Conservation (phyloP, 2,113 vertebrate genomes). For the Pholis gunnellus region DNA sequence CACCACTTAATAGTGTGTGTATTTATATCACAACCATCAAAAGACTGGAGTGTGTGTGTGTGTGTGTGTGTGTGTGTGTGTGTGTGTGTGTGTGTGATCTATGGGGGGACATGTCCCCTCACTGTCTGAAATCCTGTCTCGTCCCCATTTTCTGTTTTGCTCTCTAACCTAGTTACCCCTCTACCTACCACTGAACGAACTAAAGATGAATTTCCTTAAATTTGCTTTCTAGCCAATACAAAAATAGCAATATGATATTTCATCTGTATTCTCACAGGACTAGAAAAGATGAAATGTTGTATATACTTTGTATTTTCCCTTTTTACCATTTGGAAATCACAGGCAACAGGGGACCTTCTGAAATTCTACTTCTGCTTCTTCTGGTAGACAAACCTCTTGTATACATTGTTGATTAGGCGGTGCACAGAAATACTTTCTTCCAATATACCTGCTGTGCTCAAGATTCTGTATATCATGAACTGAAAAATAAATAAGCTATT, state of each 20-base stretch:
- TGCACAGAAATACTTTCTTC: background rate
- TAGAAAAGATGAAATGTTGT: background rate
- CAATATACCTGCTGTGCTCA: constrained; percentile 16
- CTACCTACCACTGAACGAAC: background rate
- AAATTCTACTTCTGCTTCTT: constrained; percentile 1
- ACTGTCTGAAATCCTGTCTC: constrained; percentile 39
- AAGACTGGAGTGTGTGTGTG: constrained; percentile 49
- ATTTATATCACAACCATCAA: constrained; percentile 77
- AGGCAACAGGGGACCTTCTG: constrained; percentile 6
- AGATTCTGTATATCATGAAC: constrained; percentile 14
- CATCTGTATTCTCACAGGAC: constrained; percentile 22
- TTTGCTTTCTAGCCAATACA: background rate
- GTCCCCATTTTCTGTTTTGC: constrained; percentile 13
- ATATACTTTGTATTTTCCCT: constrained; percentile 2
- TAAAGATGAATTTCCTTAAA: background rate
- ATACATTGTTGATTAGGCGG: constrained; percentile 19
- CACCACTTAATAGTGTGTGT: constrained; percentile 61
- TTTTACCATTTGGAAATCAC: constrained; percentile 19
- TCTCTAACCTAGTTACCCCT: background rate
- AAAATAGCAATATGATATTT: constrained; percentile 13
- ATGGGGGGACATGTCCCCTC: constrained; percentile 5
- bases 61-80: constrained; percentile 19
- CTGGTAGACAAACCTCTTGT: constrained; percentile 20
- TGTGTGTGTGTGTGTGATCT: constrained; percentile 36
- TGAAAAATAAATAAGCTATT: constrained; percentile 10